Conservation (phyloP, 2,888 invertebrate species). For the Plemyria rubiginata region DNA sequence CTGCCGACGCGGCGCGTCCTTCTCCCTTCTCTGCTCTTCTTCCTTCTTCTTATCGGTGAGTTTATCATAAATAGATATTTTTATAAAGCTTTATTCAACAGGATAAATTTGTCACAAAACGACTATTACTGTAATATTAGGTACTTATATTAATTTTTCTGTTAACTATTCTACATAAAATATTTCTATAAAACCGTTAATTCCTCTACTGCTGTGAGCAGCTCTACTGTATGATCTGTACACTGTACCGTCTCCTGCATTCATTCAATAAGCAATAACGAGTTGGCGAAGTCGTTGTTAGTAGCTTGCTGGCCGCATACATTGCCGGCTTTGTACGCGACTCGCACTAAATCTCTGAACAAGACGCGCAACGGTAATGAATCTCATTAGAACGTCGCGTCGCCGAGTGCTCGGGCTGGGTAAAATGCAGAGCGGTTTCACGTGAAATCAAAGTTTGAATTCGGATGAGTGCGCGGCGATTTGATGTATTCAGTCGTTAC, state of each 20-base stretch:
- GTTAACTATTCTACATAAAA: too few relatives aligned
- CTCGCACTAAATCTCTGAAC: neutral
- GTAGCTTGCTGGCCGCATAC: slow-evolving; percentile 1
- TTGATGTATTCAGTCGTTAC: neutral
- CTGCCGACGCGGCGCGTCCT: slow-evolving; percentile 39
- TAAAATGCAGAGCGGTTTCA: slow-evolving; percentile 19
- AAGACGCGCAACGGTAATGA: slow-evolving; percentile 20
- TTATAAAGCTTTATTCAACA: too few relatives aligned
- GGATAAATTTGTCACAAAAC: too few relatives aligned
- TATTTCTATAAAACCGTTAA: too few relatives aligned
- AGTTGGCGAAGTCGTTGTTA: slow-evolving; percentile 14
- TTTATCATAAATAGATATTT: slow-evolving; percentile 10
- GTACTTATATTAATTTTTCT: too few relatives aligned
- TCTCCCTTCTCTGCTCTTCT: slow-evolving; percentile 51
- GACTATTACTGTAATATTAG: too few relatives aligned
- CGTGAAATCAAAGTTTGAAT: slow-evolving; percentile 18
- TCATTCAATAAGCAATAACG: slow-evolving; percentile 29
- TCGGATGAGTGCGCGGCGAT: slow-evolving; percentile 8
- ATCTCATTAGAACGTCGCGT: slow-evolving; percentile 19
- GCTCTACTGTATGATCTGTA: neutral
- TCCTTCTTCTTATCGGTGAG: slow-evolving; percentile 56
- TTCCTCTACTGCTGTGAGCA: too few relatives aligned
- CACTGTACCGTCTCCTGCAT: slow-evolving; percentile 1
- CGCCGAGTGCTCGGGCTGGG: slow-evolving; percentile 6
- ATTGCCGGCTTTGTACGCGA: neutral